Evolutionary conservation across 2,888 invertebrate genomes (phyloP), one percentile per base, ranked within the genome.

Genomic region (Dryobotodes eremita): DNA sequence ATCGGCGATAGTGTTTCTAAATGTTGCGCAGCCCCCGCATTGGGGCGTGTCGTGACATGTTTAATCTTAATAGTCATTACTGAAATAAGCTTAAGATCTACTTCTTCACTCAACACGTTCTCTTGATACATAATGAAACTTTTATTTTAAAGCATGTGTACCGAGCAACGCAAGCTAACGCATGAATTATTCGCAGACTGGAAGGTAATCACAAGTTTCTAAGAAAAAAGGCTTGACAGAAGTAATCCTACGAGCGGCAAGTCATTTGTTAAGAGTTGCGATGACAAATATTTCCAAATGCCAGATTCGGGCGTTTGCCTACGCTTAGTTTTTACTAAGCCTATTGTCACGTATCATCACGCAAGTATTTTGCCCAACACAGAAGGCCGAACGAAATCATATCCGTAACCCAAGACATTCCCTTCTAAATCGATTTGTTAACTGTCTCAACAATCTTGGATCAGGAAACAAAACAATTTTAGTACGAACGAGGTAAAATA

Each of bases 1-100:
- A 81, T 85, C 59, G 83, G 83, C 71, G 87, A 85, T 85, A 85
- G 81, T 81, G 86, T 77, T 82, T 78, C 74, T 87, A 77, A 87
- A 83, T 75, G 72, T 86, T 88, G 75, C 86, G 80, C 72, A 88
- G 75, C 73, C 77, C 76, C 65, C 71, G 72, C 75, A 76, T 66
- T 73, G 86, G 86, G 83, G 80, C 75, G 71, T 61, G 76, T 83
- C 86, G 86, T 86, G 86, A 86, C 86, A 80, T 80, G 88, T 83
- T 83, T 72, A 85, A 74, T 86, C 80, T 83, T 86, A 86, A 86
- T 86, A 88, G 86, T 80, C 83, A 86, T 88, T 86, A 88, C 71
- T 50, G 76, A 88, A 88, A 80, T 88, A 86, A 86, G 88, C 83
- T 86, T 86, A 70, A 77, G 77, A 82, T 85, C 69, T 66, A 86